Evolutionary conservation across 2,888 invertebrate genomes (phyloP).

Genomic region (Rotaria sp.): DNA sequence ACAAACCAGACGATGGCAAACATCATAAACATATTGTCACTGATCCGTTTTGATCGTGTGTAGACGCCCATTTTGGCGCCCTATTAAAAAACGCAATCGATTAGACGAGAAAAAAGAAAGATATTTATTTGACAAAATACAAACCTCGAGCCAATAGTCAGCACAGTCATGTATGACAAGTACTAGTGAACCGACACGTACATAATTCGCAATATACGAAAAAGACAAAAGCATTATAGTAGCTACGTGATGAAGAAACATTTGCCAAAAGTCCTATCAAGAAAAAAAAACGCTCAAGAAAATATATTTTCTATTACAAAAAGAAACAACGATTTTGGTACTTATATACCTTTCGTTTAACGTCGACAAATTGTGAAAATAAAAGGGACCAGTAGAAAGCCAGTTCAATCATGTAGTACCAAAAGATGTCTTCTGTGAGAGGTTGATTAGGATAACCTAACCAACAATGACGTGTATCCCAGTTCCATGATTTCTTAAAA

Average conservation of each 20-base stretch:
- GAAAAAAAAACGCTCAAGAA: too few species aligned
- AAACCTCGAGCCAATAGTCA: constrained; percentile 57
- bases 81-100: too few species aligned
- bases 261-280: constrained; percentile 73
- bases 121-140: too few species aligned
- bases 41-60: constrained; percentile 75
- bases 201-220: constrained; percentile 88
- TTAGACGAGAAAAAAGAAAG: too few species aligned
- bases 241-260: constrained; percentile 92
- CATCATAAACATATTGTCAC: constrained; percentile 76
- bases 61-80: constrained; percentile 89
- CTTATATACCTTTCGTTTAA: constrained; percentile 62
- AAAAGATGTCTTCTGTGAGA: constrained; percentile 75
- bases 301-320: too few species aligned
- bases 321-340: too few species aligned
- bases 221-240: constrained; percentile 74
- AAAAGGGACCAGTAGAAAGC: constrained; percentile 87
- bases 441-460: constrained; percentile 71
- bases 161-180: constrained; percentile 57
- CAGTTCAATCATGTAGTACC: constrained; percentile 91
- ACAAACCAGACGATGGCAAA: constrained; percentile 84
- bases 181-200: constrained; percentile 79
- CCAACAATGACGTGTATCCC: constrained; percentile 82
- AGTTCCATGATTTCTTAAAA: constrained; percentile 73
- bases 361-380: constrained; percentile 63